Percentiles rank a stretch among this genome's conserved stretches.
These are phyloP conservation scores for Mystacides longicornis DNA, from an alignment of 2,888 invertebrate species.

Conservation along the genomic window DNA sequence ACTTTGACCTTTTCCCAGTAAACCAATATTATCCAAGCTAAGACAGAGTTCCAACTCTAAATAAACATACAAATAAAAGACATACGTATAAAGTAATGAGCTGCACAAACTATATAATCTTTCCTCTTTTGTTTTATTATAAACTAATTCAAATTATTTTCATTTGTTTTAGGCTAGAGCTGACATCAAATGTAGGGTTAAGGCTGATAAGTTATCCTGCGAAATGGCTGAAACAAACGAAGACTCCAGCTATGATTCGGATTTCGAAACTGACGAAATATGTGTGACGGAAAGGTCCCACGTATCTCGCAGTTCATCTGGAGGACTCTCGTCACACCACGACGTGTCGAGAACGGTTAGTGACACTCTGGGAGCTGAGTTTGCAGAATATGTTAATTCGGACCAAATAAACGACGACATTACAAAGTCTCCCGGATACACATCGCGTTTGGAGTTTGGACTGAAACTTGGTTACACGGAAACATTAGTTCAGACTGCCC, in stretches of 20 bases:
- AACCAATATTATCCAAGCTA: no score
- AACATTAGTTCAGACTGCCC: slow-evolving; percentile 70
- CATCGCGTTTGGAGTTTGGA: slow-evolving; percentile 78
- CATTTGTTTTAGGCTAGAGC: slow-evolving; percentile 60
- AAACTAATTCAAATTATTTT: slow-evolving; percentile 16
- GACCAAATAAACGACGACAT: slow-evolving; percentile 27
- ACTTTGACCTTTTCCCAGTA: no score
- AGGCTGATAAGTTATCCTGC: slow-evolving; percentile 34
- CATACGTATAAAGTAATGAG: no score
- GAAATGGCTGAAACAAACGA: slow-evolving; percentile 39
- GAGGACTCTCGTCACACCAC: slow-evolving; percentile 48
- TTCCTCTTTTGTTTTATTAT: neutral
- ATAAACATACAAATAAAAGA: no score
- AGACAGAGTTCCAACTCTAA: no score
- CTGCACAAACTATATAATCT: neutral
- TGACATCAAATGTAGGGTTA: slow-evolving; percentile 48
- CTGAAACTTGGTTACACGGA: slow-evolving; percentile 90
- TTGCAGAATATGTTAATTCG: slow-evolving; percentile 72
- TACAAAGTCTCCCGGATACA: slow-evolving; percentile 29
- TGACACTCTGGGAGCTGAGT: slow-evolving; percentile 79
- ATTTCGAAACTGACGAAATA: slow-evolving; percentile 57
- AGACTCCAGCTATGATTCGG: slow-evolving; percentile 83
- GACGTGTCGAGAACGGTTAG: slow-evolving; percentile 77
- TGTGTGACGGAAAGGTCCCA: slow-evolving; percentile 31
- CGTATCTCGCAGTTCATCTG: slow-evolving; percentile 27